These are phyloP conservation scores for Holothuria leucospilota DNA, from an alignment of 53 echinoderm and acorn worm genomes.

Conservation along the genomic window DNA sequence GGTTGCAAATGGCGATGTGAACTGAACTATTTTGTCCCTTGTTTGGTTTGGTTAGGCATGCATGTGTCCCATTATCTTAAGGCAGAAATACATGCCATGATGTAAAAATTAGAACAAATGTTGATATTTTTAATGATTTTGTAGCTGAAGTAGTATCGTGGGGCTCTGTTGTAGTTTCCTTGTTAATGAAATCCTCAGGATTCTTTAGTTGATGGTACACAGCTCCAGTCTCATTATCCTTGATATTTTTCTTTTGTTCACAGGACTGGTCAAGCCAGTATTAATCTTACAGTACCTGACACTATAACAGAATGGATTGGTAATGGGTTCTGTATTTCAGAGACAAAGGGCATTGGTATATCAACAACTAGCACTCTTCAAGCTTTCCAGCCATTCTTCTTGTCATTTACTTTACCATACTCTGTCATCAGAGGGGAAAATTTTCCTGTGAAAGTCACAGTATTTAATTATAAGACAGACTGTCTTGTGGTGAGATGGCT, in stretches of 20 bases:
- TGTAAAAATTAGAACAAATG: no score
- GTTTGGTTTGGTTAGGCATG: no score
- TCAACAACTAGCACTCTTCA: constrained; percentile 72
- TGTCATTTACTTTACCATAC: constrained; percentile 92
- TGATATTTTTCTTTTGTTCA: neutral
- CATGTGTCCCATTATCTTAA: no score
- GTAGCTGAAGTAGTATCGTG: no score
- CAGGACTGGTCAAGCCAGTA: neutral
- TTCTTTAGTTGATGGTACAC: no score
- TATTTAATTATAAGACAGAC: constrained; percentile 90
- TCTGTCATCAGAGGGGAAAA: constrained; percentile 97
- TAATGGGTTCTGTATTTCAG: constrained; percentile 87
- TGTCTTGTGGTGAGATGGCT: constrained; percentile 79
- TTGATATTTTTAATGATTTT: no score
- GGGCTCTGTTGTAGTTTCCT: no score
- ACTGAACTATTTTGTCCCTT: no score
- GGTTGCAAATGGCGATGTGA: no score
- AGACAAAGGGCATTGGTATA: constrained; percentile 81
- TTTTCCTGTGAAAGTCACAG: constrained; percentile 81
- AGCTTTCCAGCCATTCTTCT: constrained; percentile 98
- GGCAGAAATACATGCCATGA: no score
- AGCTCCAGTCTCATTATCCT: no score
- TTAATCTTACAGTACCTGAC: constrained; percentile 79
- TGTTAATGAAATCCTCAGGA: no score
- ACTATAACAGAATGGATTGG: constrained; percentile 99